A percentile compares a stretch with the other conserved stretches of the same genome.
Conservation (phyloP, 2,888 invertebrate species). For the Lissonota sp. region DNA sequence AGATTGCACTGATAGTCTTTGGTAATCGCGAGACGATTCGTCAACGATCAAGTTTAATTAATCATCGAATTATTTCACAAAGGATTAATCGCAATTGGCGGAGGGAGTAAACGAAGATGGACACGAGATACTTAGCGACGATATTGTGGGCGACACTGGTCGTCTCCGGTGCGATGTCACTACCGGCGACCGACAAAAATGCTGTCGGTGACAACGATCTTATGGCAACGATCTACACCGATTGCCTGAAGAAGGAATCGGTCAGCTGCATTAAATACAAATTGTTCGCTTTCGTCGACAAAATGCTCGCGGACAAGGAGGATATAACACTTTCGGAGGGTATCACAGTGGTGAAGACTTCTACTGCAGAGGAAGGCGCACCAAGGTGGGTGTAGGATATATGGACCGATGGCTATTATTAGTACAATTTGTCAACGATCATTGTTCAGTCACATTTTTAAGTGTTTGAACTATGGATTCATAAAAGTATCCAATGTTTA, state of each 20-base stretch:
- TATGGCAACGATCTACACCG: conserved; percentile 90
- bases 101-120: conserved; percentile 61
- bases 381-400: conserved; percentile 87
- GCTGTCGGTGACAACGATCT: conserved; percentile 90
- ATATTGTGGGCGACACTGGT: conserved; percentile 78
- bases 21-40: conserved; percentile 1
- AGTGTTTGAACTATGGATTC: no score
- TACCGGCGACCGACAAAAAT: conserved; percentile 89
- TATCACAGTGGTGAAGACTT: conserved; percentile 92
- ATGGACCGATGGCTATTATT: no score
- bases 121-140: conserved; percentile 71
- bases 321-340: conserved; percentile 92
- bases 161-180: conserved; percentile 86
- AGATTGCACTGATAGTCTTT: background rate
- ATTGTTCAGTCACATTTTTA: no score
- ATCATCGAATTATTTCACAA: conserved; percentile 29
- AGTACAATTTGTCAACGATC: no score
- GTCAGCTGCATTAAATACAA: conserved; percentile 94
- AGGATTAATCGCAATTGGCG: conserved; percentile 42
- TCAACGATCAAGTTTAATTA: conserved; percentile 23
- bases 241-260: conserved; percentile 93
- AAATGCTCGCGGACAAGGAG: conserved; percentile 92
- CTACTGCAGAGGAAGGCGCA: conserved; percentile 89
- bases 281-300: conserved; percentile 94
- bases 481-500: no score